A percentile compares a stretch with the other conserved stretches of the same genome.
These are phyloP conservation scores for Bimastos eiseni DNA, from an alignment of 2,888 invertebrate genomes.

Conservation along the genomic window DNA sequence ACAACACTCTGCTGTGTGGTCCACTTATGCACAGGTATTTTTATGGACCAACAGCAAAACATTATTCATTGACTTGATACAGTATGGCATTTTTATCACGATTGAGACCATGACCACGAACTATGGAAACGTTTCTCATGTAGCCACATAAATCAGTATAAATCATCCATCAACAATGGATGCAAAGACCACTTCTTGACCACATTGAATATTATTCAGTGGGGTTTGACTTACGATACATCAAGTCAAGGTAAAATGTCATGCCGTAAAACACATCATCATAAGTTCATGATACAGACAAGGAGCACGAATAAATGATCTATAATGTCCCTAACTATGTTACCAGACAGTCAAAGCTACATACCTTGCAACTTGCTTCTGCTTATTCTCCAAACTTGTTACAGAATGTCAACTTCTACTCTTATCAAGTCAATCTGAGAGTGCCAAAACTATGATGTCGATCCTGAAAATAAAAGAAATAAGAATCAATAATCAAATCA, in stretches of 20 bases:
- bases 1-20: background rate
- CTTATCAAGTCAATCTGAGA: background rate
- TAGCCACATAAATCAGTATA: background rate
- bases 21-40: background rate
- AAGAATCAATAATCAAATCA: background rate
- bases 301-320: background rate
- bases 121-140: background rate
- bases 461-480: background rate
- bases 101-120: background rate
- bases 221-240: too few species aligned
- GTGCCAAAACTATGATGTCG: background rate
- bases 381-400: background rate
- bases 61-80: background rate
- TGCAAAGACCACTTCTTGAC: background rate
- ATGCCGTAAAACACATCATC: background rate
- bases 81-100: background rate
- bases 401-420: background rate
- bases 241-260: background rate
- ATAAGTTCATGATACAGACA: too few species aligned
- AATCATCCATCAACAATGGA: background rate
- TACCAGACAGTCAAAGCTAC: background rate
- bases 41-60: constrained; percentile 5
- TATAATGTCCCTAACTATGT: background rate
- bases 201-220: background rate
- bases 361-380: background rate